Evolutionary conservation across 2,888 invertebrate genomes (phyloP).

Genomic region (Boloria selene): DNA sequence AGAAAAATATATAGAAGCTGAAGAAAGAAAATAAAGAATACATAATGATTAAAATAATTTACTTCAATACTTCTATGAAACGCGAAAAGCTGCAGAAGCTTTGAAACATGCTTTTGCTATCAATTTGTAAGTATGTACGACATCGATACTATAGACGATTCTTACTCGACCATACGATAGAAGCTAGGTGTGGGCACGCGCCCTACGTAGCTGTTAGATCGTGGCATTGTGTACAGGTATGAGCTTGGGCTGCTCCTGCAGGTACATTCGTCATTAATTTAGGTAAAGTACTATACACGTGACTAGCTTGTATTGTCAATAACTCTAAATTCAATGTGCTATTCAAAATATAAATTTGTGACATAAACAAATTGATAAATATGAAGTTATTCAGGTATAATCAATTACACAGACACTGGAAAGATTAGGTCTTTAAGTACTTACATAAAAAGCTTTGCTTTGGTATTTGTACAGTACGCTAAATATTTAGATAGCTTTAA

Average conservation of each 20-base stretch:
- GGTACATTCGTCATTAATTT: slow-evolving; percentile 45
- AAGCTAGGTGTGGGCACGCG: slow-evolving; percentile 77
- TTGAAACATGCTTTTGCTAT: background rate
- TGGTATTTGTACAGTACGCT: too few relatives aligned
- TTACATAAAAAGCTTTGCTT: too few relatives aligned
- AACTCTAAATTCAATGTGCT: background rate
- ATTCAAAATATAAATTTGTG: too few relatives aligned
- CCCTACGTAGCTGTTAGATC: slow-evolving; percentile 72
- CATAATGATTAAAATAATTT: background rate
- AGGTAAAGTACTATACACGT: slow-evolving; percentile 7
- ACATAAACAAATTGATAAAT: too few relatives aligned
- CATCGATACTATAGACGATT: slow-evolving; percentile 56
- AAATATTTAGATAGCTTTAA: too few relatives aligned
- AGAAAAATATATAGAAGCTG: too few relatives aligned
- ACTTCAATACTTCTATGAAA: background rate
- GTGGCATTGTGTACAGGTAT: slow-evolving; percentile 72
- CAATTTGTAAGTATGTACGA: slow-evolving; percentile 13
- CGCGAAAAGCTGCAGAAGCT: background rate
- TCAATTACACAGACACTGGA: too few relatives aligned
- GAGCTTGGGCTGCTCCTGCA: slow-evolving; percentile 73
- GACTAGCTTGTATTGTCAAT: background rate
- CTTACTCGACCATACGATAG: slow-evolving; percentile 78
- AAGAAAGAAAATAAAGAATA: too few relatives aligned
- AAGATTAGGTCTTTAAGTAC: too few relatives aligned
- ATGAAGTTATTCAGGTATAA: too few relatives aligned